These are phyloP conservation scores for Paradisaea rubra DNA, from an alignment of 2,113 vertebrate species.

Conservation along the genomic window DNA sequence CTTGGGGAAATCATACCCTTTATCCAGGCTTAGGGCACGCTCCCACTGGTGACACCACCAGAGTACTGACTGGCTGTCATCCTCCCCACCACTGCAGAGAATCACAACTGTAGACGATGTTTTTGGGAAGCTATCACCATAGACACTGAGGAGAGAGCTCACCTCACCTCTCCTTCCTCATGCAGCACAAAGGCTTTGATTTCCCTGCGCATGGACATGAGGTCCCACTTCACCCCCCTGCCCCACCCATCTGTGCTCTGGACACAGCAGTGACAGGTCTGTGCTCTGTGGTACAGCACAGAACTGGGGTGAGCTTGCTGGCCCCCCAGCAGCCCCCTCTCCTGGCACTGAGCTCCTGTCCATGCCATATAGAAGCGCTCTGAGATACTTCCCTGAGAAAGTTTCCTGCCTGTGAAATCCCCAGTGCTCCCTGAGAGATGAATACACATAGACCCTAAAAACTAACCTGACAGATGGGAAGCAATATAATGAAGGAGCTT, in stretches of 20 bases:
- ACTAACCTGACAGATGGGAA: background rate
- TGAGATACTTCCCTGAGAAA: background rate
- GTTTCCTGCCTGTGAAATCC: background rate
- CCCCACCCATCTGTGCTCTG: rapidly evolving
- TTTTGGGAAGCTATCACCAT: background rate
- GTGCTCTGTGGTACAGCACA: rapidly evolving
- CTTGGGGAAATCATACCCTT: background rate
- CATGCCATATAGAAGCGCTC: rapidly evolving
- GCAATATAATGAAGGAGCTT: constrained; percentile 3
- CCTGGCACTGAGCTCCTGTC: background rate
- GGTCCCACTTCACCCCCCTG: background rate
- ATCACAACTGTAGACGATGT: rapidly evolving
- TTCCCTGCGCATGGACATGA: rapidly evolving
- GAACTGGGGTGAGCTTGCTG: background rate
- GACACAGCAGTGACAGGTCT: background rate
- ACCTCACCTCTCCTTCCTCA: background rate
- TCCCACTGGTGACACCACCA: background rate
- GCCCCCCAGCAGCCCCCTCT: background rate
- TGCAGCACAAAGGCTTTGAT: background rate
- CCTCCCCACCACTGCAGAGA: background rate
- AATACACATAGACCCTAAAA: background rate
- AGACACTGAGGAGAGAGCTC: background rate
- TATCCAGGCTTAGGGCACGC: background rate
- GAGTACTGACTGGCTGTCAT: background rate
- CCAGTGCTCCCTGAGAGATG: background rate